A percentile compares a stretch with the other conserved stretches of the same genome.
Evolutionary conservation across 1,140 invertebrate genomes (phyloP).

Genomic region (Plectus sambesii): DNA sequence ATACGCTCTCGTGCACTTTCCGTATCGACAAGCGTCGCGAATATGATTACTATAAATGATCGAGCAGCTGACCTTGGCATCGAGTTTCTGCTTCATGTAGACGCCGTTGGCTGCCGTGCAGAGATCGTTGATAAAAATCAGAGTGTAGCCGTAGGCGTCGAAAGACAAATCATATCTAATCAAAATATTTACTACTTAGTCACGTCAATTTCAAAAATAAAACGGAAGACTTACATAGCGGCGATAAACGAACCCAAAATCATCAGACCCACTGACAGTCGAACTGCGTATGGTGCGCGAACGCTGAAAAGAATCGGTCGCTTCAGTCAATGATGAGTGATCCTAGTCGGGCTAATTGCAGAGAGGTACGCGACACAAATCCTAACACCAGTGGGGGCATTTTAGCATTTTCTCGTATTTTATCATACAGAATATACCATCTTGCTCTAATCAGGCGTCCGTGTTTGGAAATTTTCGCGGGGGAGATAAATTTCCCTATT

Average conservation of each 20-base stretch:
- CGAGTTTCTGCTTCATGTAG: slow-evolving; percentile 90
- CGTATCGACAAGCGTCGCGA: too few species aligned
- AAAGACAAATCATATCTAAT: slow-evolving; percentile 62
- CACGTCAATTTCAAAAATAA: not conserved
- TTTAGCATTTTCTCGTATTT: too few species aligned
- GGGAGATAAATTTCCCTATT: too few species aligned
- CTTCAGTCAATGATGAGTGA: not conserved
- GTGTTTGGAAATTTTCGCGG: slow-evolving; percentile 88
- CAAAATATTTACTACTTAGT: slow-evolving; percentile 89
- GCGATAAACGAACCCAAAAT: slow-evolving; percentile 70
- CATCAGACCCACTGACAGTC: slow-evolving; percentile 90
- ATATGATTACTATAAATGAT: too few species aligned
- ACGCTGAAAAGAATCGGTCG: slow-evolving; percentile 47
- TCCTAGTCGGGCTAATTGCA: too few species aligned
- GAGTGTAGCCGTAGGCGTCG: slow-evolving; percentile 73
- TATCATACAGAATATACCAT: too few species aligned
- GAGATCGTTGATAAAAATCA: slow-evolving; percentile 69
- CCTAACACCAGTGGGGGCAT: too few species aligned
- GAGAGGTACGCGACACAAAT: too few species aligned
- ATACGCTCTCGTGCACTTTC: too few species aligned
- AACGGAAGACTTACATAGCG: slow-evolving; percentile 45
- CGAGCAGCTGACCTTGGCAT: slow-evolving; percentile 55
- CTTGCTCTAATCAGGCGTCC: too few species aligned
- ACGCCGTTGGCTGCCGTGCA: slow-evolving; percentile 93
- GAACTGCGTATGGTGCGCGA: slow-evolving; percentile 48